phyloP scores from a whole-genome alignment of 1,140 invertebrate species.

The Drosophila neocordata region DNA sequence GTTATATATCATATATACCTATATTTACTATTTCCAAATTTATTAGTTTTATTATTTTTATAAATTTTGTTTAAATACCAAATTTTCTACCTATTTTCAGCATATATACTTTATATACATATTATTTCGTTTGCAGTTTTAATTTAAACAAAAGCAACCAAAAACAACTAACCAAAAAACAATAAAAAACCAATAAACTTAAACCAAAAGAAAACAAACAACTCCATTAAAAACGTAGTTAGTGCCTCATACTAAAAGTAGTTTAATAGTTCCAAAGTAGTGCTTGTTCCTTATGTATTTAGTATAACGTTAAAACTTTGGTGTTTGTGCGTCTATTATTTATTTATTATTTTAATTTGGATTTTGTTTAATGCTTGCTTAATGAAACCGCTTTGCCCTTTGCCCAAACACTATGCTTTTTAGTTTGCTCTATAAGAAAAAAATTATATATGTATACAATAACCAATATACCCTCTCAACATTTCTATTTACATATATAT shows the following conservation, averaged over 20 bases:
- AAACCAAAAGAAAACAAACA: slow-evolving; percentile 28
- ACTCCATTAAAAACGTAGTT: slow-evolving; percentile 73
- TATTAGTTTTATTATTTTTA: slow-evolving; percentile 53
- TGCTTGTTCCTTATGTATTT: slow-evolving; percentile 47
- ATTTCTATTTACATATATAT: too few relatives aligned
- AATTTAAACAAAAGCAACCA: slow-evolving; percentile 48
- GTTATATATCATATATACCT: slow-evolving; percentile 23
- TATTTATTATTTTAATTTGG: slow-evolving; percentile 38
- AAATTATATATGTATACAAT: slow-evolving; percentile 59
- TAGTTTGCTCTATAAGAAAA: slow-evolving; percentile 19
- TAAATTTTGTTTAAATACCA: slow-evolving; percentile 67
- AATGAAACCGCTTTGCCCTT: slow-evolving; percentile 31
- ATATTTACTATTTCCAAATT: slow-evolving; percentile 30
- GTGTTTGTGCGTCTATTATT: slow-evolving; percentile 62
- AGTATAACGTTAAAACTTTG: slow-evolving; percentile 49
- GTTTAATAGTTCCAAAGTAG: slow-evolving; percentile 56
- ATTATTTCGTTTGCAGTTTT: slow-evolving; percentile 80
- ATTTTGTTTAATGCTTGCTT: slow-evolving; percentile 50
- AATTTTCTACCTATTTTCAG: slow-evolving; percentile 81
- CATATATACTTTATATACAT: slow-evolving; percentile 57
- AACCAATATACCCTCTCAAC: slow-evolving; percentile 77
- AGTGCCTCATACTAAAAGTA: slow-evolving; percentile 68
- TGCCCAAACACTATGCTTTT: slow-evolving; percentile 31
- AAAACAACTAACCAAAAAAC: slow-evolving; percentile 64
- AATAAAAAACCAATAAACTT: slow-evolving; percentile 44